Evolutionary conservation across 2,888 invertebrate species (phyloP).

Genomic region (Ischnura elegans): DNA sequence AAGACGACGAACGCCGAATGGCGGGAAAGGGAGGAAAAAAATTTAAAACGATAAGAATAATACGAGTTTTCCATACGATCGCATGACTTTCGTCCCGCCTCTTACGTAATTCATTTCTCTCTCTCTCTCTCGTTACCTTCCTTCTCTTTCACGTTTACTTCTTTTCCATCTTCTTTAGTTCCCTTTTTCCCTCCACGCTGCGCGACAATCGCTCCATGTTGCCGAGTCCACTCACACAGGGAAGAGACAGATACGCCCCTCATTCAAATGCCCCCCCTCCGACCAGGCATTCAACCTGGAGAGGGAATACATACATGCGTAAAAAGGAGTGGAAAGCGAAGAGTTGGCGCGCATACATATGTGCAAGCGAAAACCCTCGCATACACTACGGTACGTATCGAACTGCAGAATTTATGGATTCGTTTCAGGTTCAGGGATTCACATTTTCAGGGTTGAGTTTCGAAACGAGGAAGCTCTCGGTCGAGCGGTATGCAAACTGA

Average conservation of each 20-base stretch:
- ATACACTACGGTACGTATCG: background rate
- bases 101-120: background rate
- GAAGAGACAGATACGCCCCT: background rate
- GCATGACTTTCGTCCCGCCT: background rate
- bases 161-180: background rate
- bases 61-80: slow-evolving; percentile 18
- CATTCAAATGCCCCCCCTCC: background rate
- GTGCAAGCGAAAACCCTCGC: background rate
- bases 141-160: background rate
- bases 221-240: background rate
- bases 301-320: background rate
- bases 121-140: background rate
- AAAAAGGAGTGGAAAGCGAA: background rate
- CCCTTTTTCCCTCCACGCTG: background rate
- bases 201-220: slow-evolving; percentile 30
- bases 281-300: background rate
- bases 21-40: background rate
- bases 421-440: background rate
- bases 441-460: background rate
- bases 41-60: background rate
- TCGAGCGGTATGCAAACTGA: too few species aligned
- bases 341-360: background rate
- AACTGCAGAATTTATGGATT: slow-evolving; percentile 21
- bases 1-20: background rate
- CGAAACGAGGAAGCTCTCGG: background rate